Percentiles rank a stretch among this genome's conserved stretches.
Conservation (phyloP, 2,113 vertebrate genomes). For the Myxocyprinus asiaticus region DNA sequence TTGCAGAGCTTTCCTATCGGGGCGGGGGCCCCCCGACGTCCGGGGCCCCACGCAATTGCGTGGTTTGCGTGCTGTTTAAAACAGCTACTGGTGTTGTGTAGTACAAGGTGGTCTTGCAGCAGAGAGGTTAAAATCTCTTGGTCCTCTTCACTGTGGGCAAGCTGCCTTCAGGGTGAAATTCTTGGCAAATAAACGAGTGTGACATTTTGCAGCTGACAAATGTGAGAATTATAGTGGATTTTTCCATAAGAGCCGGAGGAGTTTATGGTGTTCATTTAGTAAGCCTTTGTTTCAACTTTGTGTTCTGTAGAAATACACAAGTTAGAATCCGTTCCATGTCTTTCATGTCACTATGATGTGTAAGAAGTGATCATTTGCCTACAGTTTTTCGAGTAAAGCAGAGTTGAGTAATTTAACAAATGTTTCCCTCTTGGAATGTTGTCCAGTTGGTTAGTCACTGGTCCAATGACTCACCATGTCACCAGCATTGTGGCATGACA, state of each 20-base stretch:
- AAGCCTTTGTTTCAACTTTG: background rate
- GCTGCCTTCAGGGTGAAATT: constrained; percentile 30
- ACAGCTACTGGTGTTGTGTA: no score
- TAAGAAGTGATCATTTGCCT: background rate
- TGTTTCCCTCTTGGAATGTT: background rate
- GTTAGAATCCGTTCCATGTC: background rate
- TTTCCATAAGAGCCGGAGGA: constrained; percentile 50
- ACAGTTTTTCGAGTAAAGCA: background rate
- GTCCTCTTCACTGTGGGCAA: constrained; percentile 13
- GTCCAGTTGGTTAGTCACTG: background rate
- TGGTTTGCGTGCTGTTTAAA: no score
- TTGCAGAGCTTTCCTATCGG: no score
- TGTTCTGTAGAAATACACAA: background rate
- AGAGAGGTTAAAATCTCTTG: constrained; percentile 20
- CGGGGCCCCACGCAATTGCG: no score
- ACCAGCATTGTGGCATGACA: background rate
- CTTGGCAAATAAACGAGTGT: constrained; percentile 10
- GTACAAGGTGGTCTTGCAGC: constrained; percentile 26
- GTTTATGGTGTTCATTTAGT: constrained; percentile 13
- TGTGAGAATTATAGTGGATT: constrained; percentile 26
- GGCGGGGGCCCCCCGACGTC: no score
- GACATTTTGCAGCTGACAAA: constrained; percentile 40
- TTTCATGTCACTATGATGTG: background rate
- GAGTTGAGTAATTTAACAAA: background rate
- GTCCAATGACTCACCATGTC: background rate